Conservation (phyloP, 1,140 invertebrate species). For the Rhynchophorus ferrugineus region DNA sequence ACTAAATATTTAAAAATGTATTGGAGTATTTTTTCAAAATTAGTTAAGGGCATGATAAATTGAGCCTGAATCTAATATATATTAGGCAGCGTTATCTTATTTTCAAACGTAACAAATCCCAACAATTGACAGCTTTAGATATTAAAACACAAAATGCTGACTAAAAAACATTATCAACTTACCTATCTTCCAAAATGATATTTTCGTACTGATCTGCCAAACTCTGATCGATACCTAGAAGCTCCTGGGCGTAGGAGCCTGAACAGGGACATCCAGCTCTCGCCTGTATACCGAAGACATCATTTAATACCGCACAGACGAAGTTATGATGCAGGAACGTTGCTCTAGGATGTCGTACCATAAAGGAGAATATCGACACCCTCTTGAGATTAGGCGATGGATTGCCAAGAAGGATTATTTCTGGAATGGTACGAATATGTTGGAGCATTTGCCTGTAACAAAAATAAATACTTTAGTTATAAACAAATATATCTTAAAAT, state of each 20-base stretch:
- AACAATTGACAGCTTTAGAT: no score
- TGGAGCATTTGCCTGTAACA: slow-evolving; percentile 62
- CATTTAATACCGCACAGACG: slow-evolving; percentile 79
- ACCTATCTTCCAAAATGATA: slow-evolving; percentile 67
- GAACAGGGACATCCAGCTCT: slow-evolving; percentile 79
- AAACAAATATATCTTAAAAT: no score
- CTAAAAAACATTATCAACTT: no score
- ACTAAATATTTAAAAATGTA: no score
- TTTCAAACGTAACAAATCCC: no score
- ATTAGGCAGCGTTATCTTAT: no score
- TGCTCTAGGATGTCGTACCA: slow-evolving; percentile 72
- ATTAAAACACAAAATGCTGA: no score
- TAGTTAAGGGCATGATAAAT: no score
- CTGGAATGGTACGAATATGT: slow-evolving; percentile 65
- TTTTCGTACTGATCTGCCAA: slow-evolving; percentile 70
- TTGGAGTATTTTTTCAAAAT: no score
- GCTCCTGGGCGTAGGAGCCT: slow-evolving; percentile 73
- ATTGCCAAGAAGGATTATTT: slow-evolving; percentile 74
- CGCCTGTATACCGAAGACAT: slow-evolving; percentile 87
- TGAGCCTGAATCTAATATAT: no score
- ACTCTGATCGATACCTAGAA: slow-evolving; percentile 73
- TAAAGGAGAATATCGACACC: slow-evolving; percentile 78
- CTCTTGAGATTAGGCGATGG: slow-evolving; percentile 53
- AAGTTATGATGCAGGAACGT: slow-evolving; percentile 88
- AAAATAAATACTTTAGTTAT: neutral